Base-by-base conservation (phyloP, 2,888 invertebrate genomes). In the Lingula anatina region DNA sequence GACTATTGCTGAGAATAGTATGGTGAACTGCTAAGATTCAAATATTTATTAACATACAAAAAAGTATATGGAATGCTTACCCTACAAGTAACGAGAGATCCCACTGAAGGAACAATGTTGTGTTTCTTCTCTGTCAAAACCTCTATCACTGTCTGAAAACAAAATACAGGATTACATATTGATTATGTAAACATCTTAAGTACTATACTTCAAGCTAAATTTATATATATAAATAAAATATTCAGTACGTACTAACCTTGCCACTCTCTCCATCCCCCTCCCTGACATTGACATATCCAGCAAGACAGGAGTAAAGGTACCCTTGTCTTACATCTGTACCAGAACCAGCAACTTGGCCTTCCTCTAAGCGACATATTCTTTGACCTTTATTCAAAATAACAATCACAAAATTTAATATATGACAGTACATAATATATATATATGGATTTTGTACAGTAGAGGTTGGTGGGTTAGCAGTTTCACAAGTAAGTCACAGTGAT, bases 261-360 rank as follows among this genome's bases (percentile, higher is more conserved):
- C 66, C 69, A 53, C 59, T 62, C 5, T 55, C 60, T 37, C 58
- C 59, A 7, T 61, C 56, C 18, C 46, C 55, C 37, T 55, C 51
- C 36, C 54, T 40, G 42, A 80, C 76, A 68, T 86, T 84, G 0
- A 93, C 84, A 47, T 84, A 78, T 21, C 95, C 95, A 7, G 88
- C 87, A 48, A 94, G 81, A 62, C 86, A 86, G 0, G 94, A 85
- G 76, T 89, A 90, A 62, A 95, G 89, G 64, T 89, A 91, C 15
- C 91, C 92, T 66, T 85, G 84, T 53, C 87, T 81, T 70, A 87
- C 87, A 67, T 91, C 92, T 0, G 92, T 92, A 5, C 95, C 95
- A 56, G 85, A 83, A 0, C 94, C 93, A 28, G 54, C 42, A 2
- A 54, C 44, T 28, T 58, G 52, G 3, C 58, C 61, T 23, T 67